Conservation (phyloP, 1,140 invertebrate species). For the Drosophila novamexicana region DNA sequence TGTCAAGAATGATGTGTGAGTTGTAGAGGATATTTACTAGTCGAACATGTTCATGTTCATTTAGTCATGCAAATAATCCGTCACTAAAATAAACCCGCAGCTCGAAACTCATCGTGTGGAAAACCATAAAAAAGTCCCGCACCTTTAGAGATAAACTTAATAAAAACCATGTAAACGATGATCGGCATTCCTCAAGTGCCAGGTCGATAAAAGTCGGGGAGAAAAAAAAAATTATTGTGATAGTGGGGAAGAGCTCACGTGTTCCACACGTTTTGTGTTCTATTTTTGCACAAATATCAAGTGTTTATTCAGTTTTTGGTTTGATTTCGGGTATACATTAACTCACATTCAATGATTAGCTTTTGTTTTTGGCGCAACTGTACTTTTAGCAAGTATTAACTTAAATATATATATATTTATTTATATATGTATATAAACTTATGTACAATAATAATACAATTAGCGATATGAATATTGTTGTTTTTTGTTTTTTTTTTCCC, state of each 20-base stretch:
- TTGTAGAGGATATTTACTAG: not conserved
- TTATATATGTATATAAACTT: conserved; percentile 26
- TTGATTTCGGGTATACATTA: conserved; percentile 60
- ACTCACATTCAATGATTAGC: conserved; percentile 70
- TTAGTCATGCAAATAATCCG: too few species aligned
- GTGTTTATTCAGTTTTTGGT: conserved; percentile 59
- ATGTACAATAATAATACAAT: conserved; percentile 55
- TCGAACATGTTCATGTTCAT: not conserved
- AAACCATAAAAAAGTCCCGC: too few species aligned
- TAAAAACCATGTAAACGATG: too few species aligned
- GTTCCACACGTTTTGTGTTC: conserved; percentile 59
- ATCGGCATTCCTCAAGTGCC: not conserved
- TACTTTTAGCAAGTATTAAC: conserved; percentile 34
- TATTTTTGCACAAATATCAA: conserved; percentile 61
- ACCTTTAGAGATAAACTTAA: too few species aligned
- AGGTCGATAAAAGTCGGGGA: not conserved
- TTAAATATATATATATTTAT: conserved; percentile 35
- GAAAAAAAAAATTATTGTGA: conserved; percentile 1
- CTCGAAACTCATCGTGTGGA: too few species aligned
- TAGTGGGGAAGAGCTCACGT: conserved; percentile 45
- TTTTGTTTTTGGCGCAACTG: conserved; percentile 66
- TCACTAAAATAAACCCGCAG: too few species aligned
- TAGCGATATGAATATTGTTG: conserved; percentile 62
- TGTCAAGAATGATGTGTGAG: too few species aligned
- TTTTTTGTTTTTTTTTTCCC: conserved; percentile 15